Evolutionary conservation across 1,140 invertebrate genomes (phyloP).

Genomic region (Capitella teleta): DNA sequence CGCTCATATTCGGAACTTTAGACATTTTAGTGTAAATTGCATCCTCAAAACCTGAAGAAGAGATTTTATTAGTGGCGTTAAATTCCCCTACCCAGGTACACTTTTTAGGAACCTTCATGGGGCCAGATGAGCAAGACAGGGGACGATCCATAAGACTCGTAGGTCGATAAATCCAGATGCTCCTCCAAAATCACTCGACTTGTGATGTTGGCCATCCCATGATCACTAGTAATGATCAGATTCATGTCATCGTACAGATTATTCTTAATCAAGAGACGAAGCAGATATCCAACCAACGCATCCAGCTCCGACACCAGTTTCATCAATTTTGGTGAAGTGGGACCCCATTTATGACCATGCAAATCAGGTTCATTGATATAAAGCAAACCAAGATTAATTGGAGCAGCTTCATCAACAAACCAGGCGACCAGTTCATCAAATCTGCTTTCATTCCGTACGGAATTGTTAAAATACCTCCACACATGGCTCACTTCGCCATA

Average conservation of each 20-base stretch:
- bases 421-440: conserved; percentile 54
- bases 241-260: conserved; percentile 50
- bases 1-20: conserved; percentile 42
- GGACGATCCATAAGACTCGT: conserved; percentile 25
- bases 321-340: conserved; percentile 29
- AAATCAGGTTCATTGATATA: conserved; percentile 65
- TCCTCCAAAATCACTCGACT: conserved; percentile 51
- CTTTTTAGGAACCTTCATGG: background rate
- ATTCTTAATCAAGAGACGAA: conserved; percentile 20
- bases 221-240: conserved; percentile 61
- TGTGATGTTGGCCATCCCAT: conserved; percentile 56
- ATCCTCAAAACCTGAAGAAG: conserved; percentile 40
- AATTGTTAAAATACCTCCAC: conserved; percentile 34
- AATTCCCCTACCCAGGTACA: background rate
- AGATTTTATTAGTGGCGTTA: no score
- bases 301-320: conserved; percentile 27
- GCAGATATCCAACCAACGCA: conserved; percentile 22
- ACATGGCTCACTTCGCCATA: conserved; percentile 12
- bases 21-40: conserved; percentile 45
- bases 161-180: conserved; percentile 46
- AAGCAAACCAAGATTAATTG: conserved; percentile 49
- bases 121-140: conserved; percentile 9
- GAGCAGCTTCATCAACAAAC: conserved; percentile 49
- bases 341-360: conserved; percentile 41
- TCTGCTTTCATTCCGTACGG: conserved; percentile 40